These are phyloP conservation scores for Metridium senile DNA, from an alignment of 92 coral and sea anemone genomes.

Conservation along the genomic window DNA sequence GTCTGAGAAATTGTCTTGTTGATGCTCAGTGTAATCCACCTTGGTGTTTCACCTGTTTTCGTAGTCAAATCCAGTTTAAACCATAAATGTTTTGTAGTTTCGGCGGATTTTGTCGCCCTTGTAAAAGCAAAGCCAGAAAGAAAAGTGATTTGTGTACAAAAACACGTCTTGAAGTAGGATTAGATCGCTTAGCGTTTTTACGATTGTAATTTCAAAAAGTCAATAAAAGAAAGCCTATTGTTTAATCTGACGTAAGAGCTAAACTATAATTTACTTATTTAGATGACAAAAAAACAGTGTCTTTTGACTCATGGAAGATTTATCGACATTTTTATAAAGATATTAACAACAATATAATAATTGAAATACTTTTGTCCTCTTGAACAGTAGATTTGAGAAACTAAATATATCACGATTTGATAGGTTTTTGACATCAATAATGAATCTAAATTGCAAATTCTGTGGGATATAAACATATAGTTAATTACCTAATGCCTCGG, in stretches of 20 bases:
- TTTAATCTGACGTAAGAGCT: conserved; percentile 6
- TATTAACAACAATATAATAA: too few species aligned
- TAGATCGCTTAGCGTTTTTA: background rate
- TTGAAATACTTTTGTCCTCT: too few species aligned
- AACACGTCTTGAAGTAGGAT: conserved; percentile 14
- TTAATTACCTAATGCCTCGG: background rate
- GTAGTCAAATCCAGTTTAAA: too few species aligned
- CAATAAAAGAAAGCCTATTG: conserved; percentile 1
- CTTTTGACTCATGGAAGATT: too few species aligned
- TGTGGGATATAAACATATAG: background rate
- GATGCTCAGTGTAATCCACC: too few species aligned
- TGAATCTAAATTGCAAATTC: conserved; percentile 18
- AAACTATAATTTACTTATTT: background rate
- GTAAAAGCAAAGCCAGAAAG: background rate
- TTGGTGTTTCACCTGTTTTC: too few species aligned
- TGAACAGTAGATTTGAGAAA: too few species aligned
- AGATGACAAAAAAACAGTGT: background rate
- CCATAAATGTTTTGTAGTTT: background rate
- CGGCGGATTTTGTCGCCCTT: background rate
- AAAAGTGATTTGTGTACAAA: background rate
- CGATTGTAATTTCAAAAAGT: conserved; percentile 11
- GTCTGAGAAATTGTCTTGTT: too few species aligned
- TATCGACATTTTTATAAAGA: too few species aligned
- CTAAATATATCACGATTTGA: too few species aligned
- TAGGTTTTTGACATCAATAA: background rate